Percentiles rank a stretch among this genome's conserved stretches.
Evolutionary conservation across 1,140 invertebrate species (phyloP).

Genomic region (Stegodyphus mimosarum): DNA sequence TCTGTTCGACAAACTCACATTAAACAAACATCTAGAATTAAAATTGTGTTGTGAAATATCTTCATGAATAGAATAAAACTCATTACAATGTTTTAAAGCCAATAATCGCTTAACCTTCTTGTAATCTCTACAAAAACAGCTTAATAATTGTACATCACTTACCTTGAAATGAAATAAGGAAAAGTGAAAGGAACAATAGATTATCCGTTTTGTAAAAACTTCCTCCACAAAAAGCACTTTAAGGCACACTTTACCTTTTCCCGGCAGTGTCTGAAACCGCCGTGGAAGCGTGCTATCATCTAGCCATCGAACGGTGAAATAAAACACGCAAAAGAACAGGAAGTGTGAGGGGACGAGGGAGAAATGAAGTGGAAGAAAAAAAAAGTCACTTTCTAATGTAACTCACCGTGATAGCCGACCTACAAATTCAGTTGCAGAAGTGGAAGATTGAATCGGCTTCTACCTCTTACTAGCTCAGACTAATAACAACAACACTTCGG

Average conservation of each 20-base stretch:
- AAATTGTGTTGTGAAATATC: too few relatives aligned
- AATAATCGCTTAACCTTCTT: not conserved
- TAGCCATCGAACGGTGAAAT: not conserved
- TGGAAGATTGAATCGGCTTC: too few relatives aligned
- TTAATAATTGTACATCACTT: not conserved
- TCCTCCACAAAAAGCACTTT: not conserved
- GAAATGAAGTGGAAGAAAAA: not conserved
- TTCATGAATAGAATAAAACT: not conserved
- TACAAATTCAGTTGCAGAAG: not conserved
- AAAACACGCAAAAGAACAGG: not conserved
- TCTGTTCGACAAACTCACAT: too few relatives aligned
- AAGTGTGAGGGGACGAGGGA: conserved; percentile 4
- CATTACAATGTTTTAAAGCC: conserved; percentile 7
- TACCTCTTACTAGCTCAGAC: too few relatives aligned
- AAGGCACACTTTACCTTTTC: not conserved
- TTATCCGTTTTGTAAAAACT: not conserved
- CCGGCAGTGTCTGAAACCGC: conserved; percentile 1
- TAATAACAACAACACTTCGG: too few relatives aligned
- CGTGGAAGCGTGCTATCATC: not conserved
- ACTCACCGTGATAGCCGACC: conserved; percentile 34
- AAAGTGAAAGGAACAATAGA: not conserved
- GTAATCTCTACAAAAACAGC: not conserved
- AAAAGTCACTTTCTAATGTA: conserved; percentile 32
- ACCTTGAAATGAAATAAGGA: not conserved
- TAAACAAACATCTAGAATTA: too few relatives aligned